Conservation (phyloP, 2,888 invertebrate species). For the Hydrotaea diabolus region DNA sequence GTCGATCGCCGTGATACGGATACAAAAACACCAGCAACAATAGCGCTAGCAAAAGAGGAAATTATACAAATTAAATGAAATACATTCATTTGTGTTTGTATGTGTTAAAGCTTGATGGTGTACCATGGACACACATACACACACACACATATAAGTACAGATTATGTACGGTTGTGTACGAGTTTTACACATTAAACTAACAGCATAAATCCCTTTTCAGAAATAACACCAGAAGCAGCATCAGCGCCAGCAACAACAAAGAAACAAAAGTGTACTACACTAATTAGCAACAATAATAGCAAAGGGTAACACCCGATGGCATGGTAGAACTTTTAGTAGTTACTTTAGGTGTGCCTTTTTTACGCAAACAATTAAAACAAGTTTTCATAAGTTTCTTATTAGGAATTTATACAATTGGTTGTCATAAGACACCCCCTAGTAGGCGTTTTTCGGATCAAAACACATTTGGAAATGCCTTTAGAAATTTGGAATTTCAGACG, state of each 20-base stretch:
- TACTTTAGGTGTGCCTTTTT: no score
- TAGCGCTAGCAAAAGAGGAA: not conserved
- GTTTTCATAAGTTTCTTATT: no score
- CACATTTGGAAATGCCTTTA: no score
- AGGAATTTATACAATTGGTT: no score
- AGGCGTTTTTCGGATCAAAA: no score
- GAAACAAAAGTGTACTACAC: conserved; percentile 66
- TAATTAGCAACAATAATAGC: conserved; percentile 65
- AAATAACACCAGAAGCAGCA: conserved; percentile 41
- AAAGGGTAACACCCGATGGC: not conserved
- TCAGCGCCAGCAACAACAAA: conserved; percentile 18
- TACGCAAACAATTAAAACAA: no score
- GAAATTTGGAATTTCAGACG: no score
- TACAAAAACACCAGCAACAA: not conserved
- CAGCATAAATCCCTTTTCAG: conserved; percentile 66
- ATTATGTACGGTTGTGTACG: not conserved
- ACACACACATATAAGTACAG: not conserved
- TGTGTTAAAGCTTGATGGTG: conserved; percentile 22
- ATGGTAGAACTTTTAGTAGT: not conserved
- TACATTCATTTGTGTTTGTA: conserved; percentile 14
- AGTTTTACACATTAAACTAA: conserved; percentile 34
- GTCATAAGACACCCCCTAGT: no score
- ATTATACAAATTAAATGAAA: conserved; percentile 33
- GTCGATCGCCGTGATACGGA: not conserved
- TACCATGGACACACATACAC: conserved; percentile 11